phyloP scores from a whole-genome alignment of 1,140 invertebrate genomes.

The Nautilus pompilius region DNA sequence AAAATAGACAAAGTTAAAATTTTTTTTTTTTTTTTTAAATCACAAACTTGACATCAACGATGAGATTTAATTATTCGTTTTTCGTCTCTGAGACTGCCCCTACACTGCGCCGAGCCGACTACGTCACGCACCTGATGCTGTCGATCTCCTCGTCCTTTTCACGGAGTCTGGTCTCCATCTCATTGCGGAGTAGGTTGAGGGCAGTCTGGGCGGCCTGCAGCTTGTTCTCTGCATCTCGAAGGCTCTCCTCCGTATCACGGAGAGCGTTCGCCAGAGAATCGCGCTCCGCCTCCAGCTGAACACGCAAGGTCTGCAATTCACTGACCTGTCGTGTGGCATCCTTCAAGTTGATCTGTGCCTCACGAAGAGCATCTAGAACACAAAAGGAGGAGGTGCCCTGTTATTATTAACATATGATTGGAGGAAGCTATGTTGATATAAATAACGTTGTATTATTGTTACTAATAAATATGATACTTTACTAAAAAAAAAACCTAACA shows the following conservation, averaged over 20 bases:
- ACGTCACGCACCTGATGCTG: slow-evolving; percentile 43
- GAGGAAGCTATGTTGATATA: too few relatives aligned
- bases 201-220: slow-evolving; percentile 50
- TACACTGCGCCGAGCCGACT: too few relatives aligned
- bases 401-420: too few relatives aligned
- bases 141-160: slow-evolving; percentile 57
- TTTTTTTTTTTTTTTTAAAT: too few relatives aligned
- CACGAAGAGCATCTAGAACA: slow-evolving; percentile 45
- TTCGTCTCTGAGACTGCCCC: too few relatives aligned
- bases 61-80: too few relatives aligned
- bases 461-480: too few relatives aligned
- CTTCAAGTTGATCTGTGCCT: slow-evolving; percentile 48
- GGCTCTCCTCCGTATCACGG: slow-evolving; percentile 51
- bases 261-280: slow-evolving; percentile 50
- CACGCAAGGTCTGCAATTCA: slow-evolving; percentile 42
- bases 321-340: slow-evolving; percentile 49
- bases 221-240: slow-evolving; percentile 50
- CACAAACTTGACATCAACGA: too few relatives aligned
- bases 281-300: slow-evolving; percentile 49
- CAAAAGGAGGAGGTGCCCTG: too few relatives aligned
- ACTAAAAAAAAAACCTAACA: too few relatives aligned
- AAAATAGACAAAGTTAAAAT: not conserved
- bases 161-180: slow-evolving; percentile 54
- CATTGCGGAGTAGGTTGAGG: slow-evolving; percentile 46
- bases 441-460: too few relatives aligned